Evolutionary conservation across 2,888 invertebrate genomes (phyloP).

Genomic region (Psylliodes chrysocephalus): DNA sequence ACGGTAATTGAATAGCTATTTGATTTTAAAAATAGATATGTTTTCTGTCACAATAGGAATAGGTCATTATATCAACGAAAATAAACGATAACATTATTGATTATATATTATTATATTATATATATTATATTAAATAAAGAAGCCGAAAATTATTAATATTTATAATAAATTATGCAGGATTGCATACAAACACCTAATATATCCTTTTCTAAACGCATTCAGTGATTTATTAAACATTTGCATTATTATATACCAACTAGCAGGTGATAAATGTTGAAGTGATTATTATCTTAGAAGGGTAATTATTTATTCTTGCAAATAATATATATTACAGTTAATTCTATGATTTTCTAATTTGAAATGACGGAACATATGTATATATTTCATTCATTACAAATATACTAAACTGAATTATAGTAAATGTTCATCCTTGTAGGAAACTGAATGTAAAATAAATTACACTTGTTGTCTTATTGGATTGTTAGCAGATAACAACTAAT

Average conservation of each 20-base stretch:
- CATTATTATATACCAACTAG: conserved; percentile 16
- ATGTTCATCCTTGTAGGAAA: conserved; percentile 3
- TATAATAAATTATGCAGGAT: too few relatives aligned
- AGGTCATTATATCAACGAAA: too few relatives aligned
- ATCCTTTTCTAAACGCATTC: too few relatives aligned
- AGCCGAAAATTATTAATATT: too few relatives aligned
- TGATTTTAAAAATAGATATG: too few relatives aligned
- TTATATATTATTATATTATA: too few relatives aligned
- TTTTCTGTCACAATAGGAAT: too few relatives aligned
- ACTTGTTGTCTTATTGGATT: conserved; percentile 1
- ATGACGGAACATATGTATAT: conserved; percentile 16
- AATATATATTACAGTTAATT: conserved; percentile 17
- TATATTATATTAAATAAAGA: too few relatives aligned
- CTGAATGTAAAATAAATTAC: conserved; percentile 11
- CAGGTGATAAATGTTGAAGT: conserved; percentile 17
- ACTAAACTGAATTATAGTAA: conserved; percentile 4
- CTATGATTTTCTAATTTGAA: conserved; percentile 22
- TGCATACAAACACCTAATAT: too few relatives aligned
- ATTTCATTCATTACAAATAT: conserved; percentile 17
- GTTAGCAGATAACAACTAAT: not conserved
- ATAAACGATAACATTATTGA: too few relatives aligned
- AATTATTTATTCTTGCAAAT: conserved; percentile 16
- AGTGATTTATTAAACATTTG: conserved; percentile 21
- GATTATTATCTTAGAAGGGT: conserved; percentile 20
- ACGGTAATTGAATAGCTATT: too few relatives aligned